A percentile compares a stretch with the other conserved stretches of the same genome.
Conservation (phyloP, 1,140 invertebrate species). For the Polypedilum vanderplanki region DNA sequence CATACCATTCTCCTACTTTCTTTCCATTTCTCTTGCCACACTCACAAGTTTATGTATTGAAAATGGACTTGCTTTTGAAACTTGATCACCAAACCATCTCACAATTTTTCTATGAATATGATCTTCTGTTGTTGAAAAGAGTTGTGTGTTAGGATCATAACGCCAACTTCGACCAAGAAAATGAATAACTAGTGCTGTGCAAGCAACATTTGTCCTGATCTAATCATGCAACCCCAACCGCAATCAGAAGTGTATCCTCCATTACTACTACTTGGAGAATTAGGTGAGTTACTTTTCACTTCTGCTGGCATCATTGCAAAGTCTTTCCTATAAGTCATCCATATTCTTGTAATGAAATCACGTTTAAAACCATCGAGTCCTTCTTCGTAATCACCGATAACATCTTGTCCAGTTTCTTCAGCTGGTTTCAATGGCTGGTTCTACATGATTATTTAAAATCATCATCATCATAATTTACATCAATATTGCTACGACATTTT, state of each 20-base stretch:
- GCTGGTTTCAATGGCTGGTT: not conserved
- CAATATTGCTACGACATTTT: not conserved
- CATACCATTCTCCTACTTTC: slow-evolving; percentile 75
- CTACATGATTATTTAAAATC: not conserved
- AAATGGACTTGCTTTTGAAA: slow-evolving; percentile 64
- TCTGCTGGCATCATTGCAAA: slow-evolving; percentile 56
- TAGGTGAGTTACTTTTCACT: not conserved
- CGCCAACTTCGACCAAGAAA: slow-evolving; percentile 75
- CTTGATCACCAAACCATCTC: slow-evolving; percentile 76
- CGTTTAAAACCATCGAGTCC: slow-evolving; percentile 67
- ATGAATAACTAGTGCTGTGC: slow-evolving; percentile 71
- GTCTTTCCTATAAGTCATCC: slow-evolving; percentile 76
- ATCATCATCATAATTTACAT: not conserved
- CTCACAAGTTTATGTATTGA: slow-evolving; percentile 73
- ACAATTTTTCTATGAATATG: slow-evolving; percentile 70
- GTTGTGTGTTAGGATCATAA: slow-evolving; percentile 55
- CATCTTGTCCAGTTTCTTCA: slow-evolving; percentile 15
- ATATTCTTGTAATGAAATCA: slow-evolving; percentile 69
- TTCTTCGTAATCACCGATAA: slow-evolving; percentile 22
- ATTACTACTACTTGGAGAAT: slow-evolving; percentile 34
- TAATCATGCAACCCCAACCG: slow-evolving; percentile 84
- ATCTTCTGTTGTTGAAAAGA: slow-evolving; percentile 56
- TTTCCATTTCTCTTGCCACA: slow-evolving; percentile 65
- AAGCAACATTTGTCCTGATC: slow-evolving; percentile 82
- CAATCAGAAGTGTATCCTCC: slow-evolving; percentile 67